Conservation (phyloP, 92 coral and sea anemone genomes). For the Palythoa caribaeorum region DNA sequence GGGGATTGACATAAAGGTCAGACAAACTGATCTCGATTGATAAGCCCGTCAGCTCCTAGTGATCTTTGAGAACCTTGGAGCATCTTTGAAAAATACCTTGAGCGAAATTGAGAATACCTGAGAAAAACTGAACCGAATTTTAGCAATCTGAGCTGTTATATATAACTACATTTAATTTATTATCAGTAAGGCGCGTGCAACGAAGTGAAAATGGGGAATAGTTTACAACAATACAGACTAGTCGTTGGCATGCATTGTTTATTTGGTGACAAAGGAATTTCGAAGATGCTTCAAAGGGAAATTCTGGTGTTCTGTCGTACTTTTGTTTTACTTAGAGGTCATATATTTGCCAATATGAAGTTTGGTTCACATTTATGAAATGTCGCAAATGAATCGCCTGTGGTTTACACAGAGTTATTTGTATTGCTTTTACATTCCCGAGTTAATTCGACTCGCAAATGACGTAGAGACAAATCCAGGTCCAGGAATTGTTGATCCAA, state of each 20-base stretch:
- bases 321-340: constrained; percentile 51
- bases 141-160: constrained; percentile 29
- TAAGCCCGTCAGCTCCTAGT: constrained; percentile 43
- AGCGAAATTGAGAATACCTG: not conserved
- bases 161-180: not conserved
- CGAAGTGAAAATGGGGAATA: constrained; percentile 26
- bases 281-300: constrained; percentile 53
- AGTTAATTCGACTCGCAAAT: constrained; percentile 48
- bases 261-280: constrained; percentile 47
- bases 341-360: constrained; percentile 56
- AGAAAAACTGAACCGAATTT: constrained; percentile 50
- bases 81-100: constrained; percentile 36
- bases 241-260: constrained; percentile 43
- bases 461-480: constrained; percentile 36
- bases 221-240: constrained; percentile 45
- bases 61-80: constrained; percentile 26
- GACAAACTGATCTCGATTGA: not conserved
- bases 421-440: constrained; percentile 43
- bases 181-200: constrained; percentile 2
- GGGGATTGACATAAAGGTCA: constrained; percentile 18
- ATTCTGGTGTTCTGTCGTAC: constrained; percentile 47
- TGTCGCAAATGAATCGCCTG: constrained; percentile 34
- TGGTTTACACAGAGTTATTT: constrained; percentile 51
- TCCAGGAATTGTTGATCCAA: constrained; percentile 34
- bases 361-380: constrained; percentile 48